Percentiles rank a stretch among this genome's conserved stretches.
These are phyloP conservation scores for Choristoneura rosaceana DNA, from an alignment of 2,888 invertebrate species.

Conservation along the genomic window DNA sequence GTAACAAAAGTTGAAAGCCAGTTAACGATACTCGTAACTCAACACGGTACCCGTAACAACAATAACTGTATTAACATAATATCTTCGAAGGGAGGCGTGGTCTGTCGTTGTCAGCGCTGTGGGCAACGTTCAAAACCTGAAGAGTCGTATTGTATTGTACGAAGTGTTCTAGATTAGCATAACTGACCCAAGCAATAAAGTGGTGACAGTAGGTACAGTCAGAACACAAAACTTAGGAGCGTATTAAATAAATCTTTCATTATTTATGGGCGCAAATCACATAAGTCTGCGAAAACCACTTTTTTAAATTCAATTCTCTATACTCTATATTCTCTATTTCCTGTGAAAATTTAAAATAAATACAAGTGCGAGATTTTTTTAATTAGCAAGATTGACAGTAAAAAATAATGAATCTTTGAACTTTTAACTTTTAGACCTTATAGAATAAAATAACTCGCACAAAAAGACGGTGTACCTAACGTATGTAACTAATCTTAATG, in stretches of 20 bases:
- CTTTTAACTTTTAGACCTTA: not conserved
- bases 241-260: not conserved
- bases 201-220: not conserved
- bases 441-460: too few species aligned
- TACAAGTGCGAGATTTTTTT: too few species aligned
- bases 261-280: not conserved
- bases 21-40: not conserved
- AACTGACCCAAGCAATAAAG: not conserved
- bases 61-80: conserved; percentile 4
- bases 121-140: not conserved
- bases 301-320: not conserved
- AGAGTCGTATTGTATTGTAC: not conserved
- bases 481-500: too few species aligned
- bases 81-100: conserved; percentile 3
- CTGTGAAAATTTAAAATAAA: too few species aligned
- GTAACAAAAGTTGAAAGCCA: not conserved
- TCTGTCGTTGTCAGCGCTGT: not conserved
- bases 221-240: not conserved
- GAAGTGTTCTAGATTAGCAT: not conserved
- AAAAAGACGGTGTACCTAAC: too few species aligned
- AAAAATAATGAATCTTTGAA: not conserved
- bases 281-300: not conserved
- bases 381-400: not conserved
- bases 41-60: not conserved
- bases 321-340: too few species aligned